phyloP scores from a whole-genome alignment of 1,140 invertebrate species.

The Psilanteris sp. region DNA sequence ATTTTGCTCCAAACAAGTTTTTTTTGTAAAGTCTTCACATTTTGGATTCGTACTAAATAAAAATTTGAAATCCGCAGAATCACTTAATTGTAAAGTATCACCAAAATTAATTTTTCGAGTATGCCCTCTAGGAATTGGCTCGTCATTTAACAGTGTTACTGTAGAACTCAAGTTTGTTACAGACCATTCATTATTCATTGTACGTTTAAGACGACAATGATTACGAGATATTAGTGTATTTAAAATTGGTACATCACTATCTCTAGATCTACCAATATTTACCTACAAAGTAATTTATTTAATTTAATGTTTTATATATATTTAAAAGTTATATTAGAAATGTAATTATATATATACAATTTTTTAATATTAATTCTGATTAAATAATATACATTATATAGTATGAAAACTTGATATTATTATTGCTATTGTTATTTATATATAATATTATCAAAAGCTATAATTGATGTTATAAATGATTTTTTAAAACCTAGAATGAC shows the following conservation, averaged over 20 bases:
- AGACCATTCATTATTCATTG: conserved; percentile 69
- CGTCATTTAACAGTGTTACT: conserved; percentile 79
- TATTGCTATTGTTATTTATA: no score
- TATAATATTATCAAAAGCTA: no score
- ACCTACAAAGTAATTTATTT: conserved; percentile 72
- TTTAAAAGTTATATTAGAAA: no score
- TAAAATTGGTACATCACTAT: conserved; percentile 78
- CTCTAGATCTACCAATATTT: conserved; percentile 77
- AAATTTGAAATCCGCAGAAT: conserved; percentile 76
- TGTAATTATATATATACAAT: no score
- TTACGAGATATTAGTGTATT: conserved; percentile 79
- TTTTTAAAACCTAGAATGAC: no score
- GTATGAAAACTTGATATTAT: no score
- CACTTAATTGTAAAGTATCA: conserved; percentile 80
- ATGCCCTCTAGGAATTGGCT: conserved; percentile 70
- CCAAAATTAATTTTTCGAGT: conserved; percentile 70
- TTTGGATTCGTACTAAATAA: conserved; percentile 69
- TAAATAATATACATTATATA: no score
- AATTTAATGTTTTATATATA: no score
- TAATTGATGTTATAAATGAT: no score
- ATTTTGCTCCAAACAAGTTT: conserved; percentile 71
- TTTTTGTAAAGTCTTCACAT: conserved; percentile 69
- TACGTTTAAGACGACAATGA: conserved; percentile 78
- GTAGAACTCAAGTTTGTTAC: conserved; percentile 78
- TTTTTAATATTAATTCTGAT: no score